Evolutionary conservation across 2,113 vertebrate species (phyloP).

Genomic region (Holacanthus passer): DNA sequence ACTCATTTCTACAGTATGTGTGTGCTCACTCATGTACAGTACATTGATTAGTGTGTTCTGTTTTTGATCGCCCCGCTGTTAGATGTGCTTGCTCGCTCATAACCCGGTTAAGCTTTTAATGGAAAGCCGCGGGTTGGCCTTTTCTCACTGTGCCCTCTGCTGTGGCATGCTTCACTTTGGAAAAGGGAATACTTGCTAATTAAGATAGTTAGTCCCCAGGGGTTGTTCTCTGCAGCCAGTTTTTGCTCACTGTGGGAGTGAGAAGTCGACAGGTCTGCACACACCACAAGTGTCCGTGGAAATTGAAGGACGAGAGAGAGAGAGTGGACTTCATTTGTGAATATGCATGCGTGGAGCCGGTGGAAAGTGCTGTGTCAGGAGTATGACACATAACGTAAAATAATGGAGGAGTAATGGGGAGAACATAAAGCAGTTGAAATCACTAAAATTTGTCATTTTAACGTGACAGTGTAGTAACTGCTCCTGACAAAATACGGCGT

Average conservation of each 20-base stretch:
- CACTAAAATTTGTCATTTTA: constrained; percentile 9
- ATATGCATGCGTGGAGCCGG: constrained; percentile 10
- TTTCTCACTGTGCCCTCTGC: constrained; percentile 51
- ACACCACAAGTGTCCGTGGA: constrained; percentile 24
- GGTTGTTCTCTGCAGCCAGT: constrained; percentile 41
- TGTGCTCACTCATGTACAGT: not conserved
- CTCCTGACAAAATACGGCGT: not conserved
- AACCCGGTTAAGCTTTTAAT: constrained; percentile 60
- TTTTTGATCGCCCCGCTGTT: constrained; percentile 59
- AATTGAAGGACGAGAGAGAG: constrained; percentile 12
- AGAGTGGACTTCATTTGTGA: constrained; percentile 5
- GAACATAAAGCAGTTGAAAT: constrained; percentile 13
- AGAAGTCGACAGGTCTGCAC: constrained; percentile 46
- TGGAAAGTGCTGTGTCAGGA: not conserved
- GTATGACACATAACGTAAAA: not conserved
- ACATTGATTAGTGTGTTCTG: constrained; percentile 43
- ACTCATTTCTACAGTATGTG: constrained; percentile 10
- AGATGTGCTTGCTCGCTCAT: constrained; percentile 50
- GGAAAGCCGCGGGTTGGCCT: constrained; percentile 52
- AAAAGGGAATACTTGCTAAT: constrained; percentile 56
- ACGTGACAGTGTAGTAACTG: not conserved
- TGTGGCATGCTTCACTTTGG: constrained; percentile 25
- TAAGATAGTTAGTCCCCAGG: constrained; percentile 48
- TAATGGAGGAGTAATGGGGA: constrained; percentile 17
- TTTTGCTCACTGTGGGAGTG: constrained; percentile 40